Conservation (phyloP, 2,113 vertebrate genomes). For the Polypterus senegalus region DNA sequence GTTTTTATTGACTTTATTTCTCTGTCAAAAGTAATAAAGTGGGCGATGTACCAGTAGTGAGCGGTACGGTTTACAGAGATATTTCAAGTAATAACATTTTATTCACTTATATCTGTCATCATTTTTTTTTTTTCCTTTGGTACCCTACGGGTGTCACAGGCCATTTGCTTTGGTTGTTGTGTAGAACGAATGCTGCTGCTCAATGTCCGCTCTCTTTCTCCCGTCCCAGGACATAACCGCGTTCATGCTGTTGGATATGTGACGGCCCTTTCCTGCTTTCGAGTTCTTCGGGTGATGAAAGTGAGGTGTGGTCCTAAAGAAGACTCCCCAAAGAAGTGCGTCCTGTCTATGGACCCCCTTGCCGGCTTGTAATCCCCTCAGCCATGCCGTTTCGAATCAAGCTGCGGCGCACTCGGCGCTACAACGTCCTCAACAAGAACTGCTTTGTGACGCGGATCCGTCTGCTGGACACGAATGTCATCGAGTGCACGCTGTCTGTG, state of each 20-base stretch:
- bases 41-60: too few species aligned
- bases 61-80: neutral
- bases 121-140: conserved; percentile 1
- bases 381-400: conserved; percentile 92
- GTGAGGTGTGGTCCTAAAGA: conserved; percentile 18
- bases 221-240: conserved; percentile 11
- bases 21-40: too few species aligned
- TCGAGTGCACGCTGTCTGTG: conserved; percentile 86
- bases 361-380: conserved; percentile 19
- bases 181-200: conserved; percentile 7
- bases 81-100: neutral
- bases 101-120: neutral
- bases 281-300: conserved; percentile 41
- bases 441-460: conserved; percentile 89
- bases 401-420: conserved; percentile 78
- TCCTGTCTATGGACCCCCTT: conserved; percentile 25
- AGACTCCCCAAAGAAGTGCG: conserved; percentile 34
- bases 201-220: neutral
- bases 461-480: conserved; percentile 75
- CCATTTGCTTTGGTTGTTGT: conserved; percentile 18
- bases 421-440: conserved; percentile 95
- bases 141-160: conserved; percentile 22
- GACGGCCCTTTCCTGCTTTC: conserved; percentile 42
- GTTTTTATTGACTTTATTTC: too few species aligned
- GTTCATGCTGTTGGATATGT: conserved; percentile 45